These are phyloP conservation scores for Pardosa pseudoannulata DNA, from an alignment of 2,888 invertebrate genomes.

Conservation along the genomic window DNA sequence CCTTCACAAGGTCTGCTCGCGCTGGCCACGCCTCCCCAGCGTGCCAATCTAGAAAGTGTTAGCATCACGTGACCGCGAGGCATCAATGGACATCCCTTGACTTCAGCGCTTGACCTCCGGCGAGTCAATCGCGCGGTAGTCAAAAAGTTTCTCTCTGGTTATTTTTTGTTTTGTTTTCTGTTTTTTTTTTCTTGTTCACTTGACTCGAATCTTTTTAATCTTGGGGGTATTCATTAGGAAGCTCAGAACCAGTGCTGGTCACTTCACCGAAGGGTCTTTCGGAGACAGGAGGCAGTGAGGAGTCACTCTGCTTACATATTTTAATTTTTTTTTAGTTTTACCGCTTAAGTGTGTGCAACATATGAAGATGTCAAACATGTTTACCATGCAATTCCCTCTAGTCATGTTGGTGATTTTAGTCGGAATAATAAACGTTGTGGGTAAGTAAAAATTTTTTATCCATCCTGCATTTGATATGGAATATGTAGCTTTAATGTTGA, in stretches of 20 bases:
- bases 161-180: too few species aligned
- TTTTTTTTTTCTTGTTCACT: not conserved
- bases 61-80: conserved; percentile 13
- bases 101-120: conserved; percentile 15
- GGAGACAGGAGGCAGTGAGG: not conserved
- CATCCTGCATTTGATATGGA: too few species aligned
- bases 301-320: not conserved
- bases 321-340: not conserved
- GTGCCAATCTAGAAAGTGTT: conserved; percentile 17
- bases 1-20: conserved; percentile 13
- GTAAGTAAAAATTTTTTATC: conserved; percentile 1
- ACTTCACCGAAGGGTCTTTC: not conserved
- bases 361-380: not conserved
- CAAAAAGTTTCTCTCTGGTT: not conserved
- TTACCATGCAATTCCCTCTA: not conserved
- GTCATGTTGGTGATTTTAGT: not conserved
- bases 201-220: not conserved
- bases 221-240: not conserved
- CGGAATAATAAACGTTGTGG: not conserved
- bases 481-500: too few species aligned
- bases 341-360: not conserved
- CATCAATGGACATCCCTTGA: conserved; percentile 19
- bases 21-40: conserved; percentile 8
- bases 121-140: conserved; percentile 13
- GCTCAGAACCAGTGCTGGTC: not conserved